Conservation (phyloP, 2,113 vertebrate genomes). For the Syrrhaptes paradoxus region DNA sequence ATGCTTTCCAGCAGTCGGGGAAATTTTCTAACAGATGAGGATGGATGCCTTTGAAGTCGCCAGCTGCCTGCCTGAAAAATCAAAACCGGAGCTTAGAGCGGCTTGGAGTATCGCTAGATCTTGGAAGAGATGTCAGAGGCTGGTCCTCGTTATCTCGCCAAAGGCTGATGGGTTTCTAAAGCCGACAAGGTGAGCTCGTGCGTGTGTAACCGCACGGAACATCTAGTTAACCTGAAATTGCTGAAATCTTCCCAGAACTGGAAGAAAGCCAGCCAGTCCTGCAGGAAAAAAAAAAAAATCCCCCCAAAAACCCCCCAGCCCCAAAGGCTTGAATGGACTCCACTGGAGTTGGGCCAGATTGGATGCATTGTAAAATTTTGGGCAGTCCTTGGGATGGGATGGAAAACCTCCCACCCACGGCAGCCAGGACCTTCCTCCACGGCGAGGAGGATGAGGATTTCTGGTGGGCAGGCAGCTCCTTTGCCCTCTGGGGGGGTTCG, state of each 20-base stretch:
- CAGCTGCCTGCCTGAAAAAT: background rate
- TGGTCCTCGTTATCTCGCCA: background rate
- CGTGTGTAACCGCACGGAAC: background rate
- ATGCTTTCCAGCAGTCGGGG: background rate
- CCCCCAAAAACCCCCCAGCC: no score
- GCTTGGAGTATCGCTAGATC: background rate
- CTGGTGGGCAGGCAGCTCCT: no score
- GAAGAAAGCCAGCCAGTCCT: background rate
- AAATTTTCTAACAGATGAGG: background rate
- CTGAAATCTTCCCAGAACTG: background rate
- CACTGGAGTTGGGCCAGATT: background rate
- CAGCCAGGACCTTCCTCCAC: no score
- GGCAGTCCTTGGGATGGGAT: background rate
- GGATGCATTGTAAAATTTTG: background rate
- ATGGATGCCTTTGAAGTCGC: background rate
- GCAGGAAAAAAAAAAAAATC: background rate
- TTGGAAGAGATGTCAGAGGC: background rate
- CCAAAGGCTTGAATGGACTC: background rate
- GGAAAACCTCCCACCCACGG: no score
- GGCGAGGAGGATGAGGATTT: no score
- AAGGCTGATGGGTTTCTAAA: background rate
- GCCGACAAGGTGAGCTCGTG: background rate
- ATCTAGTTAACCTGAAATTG: background rate
- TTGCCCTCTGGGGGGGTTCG: no score
- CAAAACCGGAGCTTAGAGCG: background rate